Conservation (phyloP, 2,797 vertebrate genomes). For the Pseudochaenichthys georgianus region DNA sequence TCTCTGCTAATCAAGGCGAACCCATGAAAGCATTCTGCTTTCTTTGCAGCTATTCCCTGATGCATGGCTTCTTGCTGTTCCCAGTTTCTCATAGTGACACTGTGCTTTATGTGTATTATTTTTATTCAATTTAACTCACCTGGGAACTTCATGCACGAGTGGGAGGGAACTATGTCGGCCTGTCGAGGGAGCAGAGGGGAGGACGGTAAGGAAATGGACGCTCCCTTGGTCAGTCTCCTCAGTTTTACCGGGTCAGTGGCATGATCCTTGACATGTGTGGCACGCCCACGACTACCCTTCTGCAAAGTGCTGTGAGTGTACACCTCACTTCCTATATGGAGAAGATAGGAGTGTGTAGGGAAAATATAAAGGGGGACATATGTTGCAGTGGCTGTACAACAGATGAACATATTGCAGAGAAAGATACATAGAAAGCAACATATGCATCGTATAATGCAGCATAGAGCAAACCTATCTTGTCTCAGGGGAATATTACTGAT, state of each 20-base stretch:
- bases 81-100: conserved; percentile 20
- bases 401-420: conserved; percentile 19
- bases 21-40: conserved; percentile 48
- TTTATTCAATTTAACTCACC: conserved; percentile 80
- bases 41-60: conserved; percentile 39
- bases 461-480: conserved; percentile 42
- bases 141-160: conserved; percentile 90
- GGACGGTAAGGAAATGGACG: conserved; percentile 96
- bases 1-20: conserved; percentile 60
- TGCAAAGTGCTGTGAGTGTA: conserved; percentile 79
- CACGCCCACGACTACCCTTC: conserved; percentile 59
- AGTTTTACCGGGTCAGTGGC: conserved; percentile 70
- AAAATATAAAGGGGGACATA: background rate
- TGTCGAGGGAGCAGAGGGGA: conserved; percentile 95
- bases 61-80: conserved; percentile 21
- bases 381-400: conserved; percentile 2
- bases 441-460: conserved; percentile 44
- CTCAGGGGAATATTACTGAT: conserved; percentile 59
- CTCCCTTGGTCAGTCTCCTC: conserved; percentile 88
- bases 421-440: conserved; percentile 23
- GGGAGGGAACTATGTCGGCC: conserved; percentile 85
- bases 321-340: conserved; percentile 81
- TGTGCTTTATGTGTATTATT: conserved; percentile 25
- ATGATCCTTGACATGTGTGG: conserved; percentile 67
- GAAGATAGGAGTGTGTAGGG: background rate